These are phyloP conservation scores for Podabrus alpinus DNA, from an alignment of 2,888 invertebrate genomes.

Conservation along the genomic window DNA sequence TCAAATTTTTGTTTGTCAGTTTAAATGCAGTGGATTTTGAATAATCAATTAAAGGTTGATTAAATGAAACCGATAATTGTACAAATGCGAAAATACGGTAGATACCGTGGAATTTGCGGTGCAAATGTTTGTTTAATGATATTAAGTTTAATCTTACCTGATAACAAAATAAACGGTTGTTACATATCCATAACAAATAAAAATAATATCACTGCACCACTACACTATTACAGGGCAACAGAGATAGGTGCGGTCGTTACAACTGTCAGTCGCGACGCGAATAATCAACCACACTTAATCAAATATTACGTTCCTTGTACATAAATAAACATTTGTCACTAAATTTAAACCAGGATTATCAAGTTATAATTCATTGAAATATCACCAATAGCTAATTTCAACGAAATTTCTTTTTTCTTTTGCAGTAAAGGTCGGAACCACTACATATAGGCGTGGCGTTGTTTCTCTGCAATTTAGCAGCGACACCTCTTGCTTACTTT, in stretches of 20 bases:
- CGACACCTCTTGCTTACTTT: conserved; percentile 11
- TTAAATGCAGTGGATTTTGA: neutral
- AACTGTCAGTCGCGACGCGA: conserved; percentile 34
- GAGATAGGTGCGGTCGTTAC: conserved; percentile 52
- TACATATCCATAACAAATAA: conserved; percentile 48
- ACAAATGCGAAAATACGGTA: neutral
- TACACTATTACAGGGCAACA: conserved; percentile 45
- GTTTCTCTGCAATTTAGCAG: conserved; percentile 6
- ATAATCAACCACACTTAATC: conserved; percentile 11
- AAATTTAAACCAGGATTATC: conserved; percentile 1
- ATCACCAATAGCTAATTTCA: conserved; percentile 10
- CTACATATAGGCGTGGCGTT: conserved; percentile 24
- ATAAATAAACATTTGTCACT: conserved; percentile 14
- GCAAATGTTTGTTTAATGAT: neutral
- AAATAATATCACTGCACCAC: conserved; percentile 47
- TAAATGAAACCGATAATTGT: neutral
- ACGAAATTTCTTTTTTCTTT: conserved; percentile 8
- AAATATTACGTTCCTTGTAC: conserved; percentile 3
- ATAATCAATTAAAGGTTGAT: neutral
- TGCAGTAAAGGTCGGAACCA: conserved; percentile 20
- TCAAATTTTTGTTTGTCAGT: neutral
- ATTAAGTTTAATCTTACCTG: conserved; percentile 41
- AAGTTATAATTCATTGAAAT: conserved; percentile 6
- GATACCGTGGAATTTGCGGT: neutral
- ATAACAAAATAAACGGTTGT: conserved; percentile 43